Evolutionary conservation across 2,888 invertebrate species (phyloP).

Genomic region (Mylabris sibirica): DNA sequence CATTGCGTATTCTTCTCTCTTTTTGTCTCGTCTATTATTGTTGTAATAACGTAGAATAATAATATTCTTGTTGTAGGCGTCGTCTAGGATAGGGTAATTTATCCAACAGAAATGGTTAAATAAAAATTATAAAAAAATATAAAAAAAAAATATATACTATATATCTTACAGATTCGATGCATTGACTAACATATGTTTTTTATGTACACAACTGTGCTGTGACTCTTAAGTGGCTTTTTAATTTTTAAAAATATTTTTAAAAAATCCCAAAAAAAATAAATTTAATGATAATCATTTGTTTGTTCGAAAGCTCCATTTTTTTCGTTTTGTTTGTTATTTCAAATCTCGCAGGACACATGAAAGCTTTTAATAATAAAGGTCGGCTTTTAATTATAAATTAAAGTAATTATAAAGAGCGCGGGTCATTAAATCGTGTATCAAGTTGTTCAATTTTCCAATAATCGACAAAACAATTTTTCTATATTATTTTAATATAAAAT

Average conservation of each 20-base stretch:
- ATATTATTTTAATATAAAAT: not conserved
- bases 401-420: not conserved
- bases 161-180: conserved; percentile 47
- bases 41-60: too few species aligned
- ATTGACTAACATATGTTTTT: conserved; percentile 59
- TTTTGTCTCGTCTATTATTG: too few species aligned
- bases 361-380: not conserved
- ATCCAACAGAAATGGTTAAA: not conserved
- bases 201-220: conserved; percentile 67
- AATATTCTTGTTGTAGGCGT: not conserved
- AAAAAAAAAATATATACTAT: conserved; percentile 18
- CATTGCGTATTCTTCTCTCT: not conserved
- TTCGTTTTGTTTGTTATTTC: conserved; percentile 36
- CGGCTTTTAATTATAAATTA: not conserved
- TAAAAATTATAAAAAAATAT: not conserved
- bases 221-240: conserved; percentile 67
- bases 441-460: not conserved
- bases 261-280: conserved; percentile 46
- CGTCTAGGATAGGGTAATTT: not conserved
- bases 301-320: conserved; percentile 55
- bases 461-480: not conserved
- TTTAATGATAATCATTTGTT: conserved; percentile 35
- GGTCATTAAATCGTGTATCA: conserved; percentile 13
- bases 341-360: not conserved
- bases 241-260: conserved; percentile 61